A percentile compares a stretch with the other conserved stretches of the same genome.
phyloP scores from a whole-genome alignment of 2,888 invertebrate species.

The Tenthredo notha region DNA sequence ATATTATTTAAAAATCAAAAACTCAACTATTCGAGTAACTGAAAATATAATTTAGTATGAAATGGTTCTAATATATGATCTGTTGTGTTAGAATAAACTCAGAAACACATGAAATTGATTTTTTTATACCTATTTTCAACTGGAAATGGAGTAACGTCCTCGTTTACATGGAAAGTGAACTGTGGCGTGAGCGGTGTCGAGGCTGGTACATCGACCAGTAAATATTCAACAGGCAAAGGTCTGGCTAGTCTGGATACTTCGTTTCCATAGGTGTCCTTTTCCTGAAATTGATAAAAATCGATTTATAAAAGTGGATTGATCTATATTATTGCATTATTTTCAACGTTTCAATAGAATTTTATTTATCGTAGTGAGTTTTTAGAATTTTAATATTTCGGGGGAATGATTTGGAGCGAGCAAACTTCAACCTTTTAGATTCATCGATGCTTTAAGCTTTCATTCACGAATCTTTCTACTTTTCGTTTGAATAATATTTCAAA shows the following conservation, averaged over 20 bases:
- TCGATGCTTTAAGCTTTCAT: background rate
- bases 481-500: background rate
- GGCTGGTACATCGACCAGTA: constrained; percentile 97
- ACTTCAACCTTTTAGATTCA: background rate
- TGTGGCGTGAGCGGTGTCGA: constrained; percentile 92
- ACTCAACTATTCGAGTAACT: background rate
- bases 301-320: constrained; percentile 25
- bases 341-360: no score
- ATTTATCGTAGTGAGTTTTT: background rate
- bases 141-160: constrained; percentile 84
- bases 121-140: constrained; percentile 86
- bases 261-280: constrained; percentile 98
- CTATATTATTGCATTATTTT: background rate
- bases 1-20: background rate
- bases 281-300: constrained; percentile 81
- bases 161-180: constrained; percentile 86
- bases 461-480: background rate
- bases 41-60: background rate
- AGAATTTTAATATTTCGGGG: background rate
- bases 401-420: background rate
- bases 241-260: constrained; percentile 96
- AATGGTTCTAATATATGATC: constrained; percentile 2
- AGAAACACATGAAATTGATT: background rate
- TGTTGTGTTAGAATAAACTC: constrained; percentile 20
- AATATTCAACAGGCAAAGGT: constrained; percentile 98